These are phyloP conservation scores for Ecdyonurus torrentis DNA, from an alignment of 2,888 invertebrate species.

Conservation along the genomic window DNA sequence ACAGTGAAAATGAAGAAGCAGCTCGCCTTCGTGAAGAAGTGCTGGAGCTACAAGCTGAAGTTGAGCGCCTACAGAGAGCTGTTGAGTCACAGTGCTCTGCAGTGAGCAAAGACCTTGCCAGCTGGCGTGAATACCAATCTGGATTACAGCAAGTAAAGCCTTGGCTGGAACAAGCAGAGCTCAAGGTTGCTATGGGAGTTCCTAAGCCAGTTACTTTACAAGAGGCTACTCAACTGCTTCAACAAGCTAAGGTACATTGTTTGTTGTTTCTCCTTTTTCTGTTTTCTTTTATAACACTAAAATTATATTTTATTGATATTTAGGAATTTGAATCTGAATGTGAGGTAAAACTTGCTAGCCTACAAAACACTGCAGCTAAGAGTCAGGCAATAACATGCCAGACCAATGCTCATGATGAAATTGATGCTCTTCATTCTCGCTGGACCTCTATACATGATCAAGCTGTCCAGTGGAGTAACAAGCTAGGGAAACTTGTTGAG, in stretches of 20 bases:
- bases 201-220: conserved; percentile 60
- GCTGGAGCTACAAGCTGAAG: conserved; percentile 51
- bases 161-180: conserved; percentile 76
- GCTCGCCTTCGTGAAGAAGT: conserved; percentile 60
- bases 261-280: neutral
- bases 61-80: conserved; percentile 56
- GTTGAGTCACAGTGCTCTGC: conserved; percentile 59
- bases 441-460: conserved; percentile 71
- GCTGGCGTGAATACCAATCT: conserved; percentile 72
- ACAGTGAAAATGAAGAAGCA: conserved; percentile 50
- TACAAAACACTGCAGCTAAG: conserved; percentile 54
- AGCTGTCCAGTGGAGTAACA: conserved; percentile 59
- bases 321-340: conserved; percentile 57
- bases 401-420: conserved; percentile 64
- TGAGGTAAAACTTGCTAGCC: conserved; percentile 52
- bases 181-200: conserved; percentile 50
- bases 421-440: conserved; percentile 65
- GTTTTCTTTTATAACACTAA: neutral
- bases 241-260: conserved; percentile 35
- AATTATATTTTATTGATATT: conserved; percentile 8
- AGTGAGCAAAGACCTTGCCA: conserved; percentile 59
- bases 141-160: conserved; percentile 66
- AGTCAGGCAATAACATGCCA: conserved; percentile 59
- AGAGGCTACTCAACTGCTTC: conserved; percentile 65
- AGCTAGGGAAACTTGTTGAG: conserved; percentile 56